Evolutionary conservation across 2,113 vertebrate genomes (phyloP).

Genomic region (Peucedramus taeniatus): DNA sequence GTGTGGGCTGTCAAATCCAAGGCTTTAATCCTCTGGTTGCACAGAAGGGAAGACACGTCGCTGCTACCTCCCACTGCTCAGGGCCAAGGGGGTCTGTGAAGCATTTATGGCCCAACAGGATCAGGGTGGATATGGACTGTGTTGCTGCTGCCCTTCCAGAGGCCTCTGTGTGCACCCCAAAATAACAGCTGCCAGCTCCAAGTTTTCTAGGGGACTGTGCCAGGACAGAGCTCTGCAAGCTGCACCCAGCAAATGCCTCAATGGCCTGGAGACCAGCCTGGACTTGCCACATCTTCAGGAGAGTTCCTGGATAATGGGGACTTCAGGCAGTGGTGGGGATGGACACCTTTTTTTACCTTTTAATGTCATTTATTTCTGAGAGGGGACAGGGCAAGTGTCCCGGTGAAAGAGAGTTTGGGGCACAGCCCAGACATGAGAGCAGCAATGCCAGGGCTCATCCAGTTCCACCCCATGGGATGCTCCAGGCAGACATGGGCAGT

Average conservation of each 20-base stretch:
- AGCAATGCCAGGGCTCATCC: not conserved
- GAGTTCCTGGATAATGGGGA: not conserved
- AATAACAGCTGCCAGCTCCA: not conserved
- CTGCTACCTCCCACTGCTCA: not conserved
- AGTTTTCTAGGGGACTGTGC: not conserved
- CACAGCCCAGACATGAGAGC: not conserved
- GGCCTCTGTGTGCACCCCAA: not conserved
- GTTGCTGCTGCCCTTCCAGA: not conserved
- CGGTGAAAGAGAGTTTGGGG: not conserved
- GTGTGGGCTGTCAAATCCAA: not conserved
- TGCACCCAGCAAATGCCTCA: not conserved
- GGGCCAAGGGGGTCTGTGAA: not conserved
- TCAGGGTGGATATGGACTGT: not conserved
- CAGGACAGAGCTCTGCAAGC: not conserved
- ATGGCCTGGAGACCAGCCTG: not conserved
- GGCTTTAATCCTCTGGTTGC: slow-evolving; percentile 6
- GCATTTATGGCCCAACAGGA: not conserved
- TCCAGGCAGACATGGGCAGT: not conserved
- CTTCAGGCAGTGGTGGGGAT: not conserved
- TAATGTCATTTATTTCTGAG: not conserved
- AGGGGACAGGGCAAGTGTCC: not conserved
- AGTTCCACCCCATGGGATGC: not conserved
- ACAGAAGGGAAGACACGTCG: not conserved
- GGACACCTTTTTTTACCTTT: not conserved
- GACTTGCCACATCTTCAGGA: not conserved